Base-by-base conservation (phyloP, 2,888 invertebrate species). In the Tetragonula carbonaria region DNA sequence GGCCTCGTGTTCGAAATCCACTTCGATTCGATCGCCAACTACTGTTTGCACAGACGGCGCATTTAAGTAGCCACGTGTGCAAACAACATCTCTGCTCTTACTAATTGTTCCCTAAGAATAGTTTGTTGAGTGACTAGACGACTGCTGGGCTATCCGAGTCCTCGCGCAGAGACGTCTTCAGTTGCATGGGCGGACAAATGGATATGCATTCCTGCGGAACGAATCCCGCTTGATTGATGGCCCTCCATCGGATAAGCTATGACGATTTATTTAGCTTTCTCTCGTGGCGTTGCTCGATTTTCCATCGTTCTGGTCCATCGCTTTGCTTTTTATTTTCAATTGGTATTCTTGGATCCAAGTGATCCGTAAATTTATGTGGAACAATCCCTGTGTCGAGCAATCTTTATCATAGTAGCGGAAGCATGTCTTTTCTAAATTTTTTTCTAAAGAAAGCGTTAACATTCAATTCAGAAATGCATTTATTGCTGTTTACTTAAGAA, bases 1-100 rank as follows among this genome's bases (percentile, higher is more conserved):
- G 59, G 55, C 53, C 50, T 45, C 59, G 72, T 45, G 28, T 55
- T 70, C n/a, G 57, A n/a, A 53, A 70, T 63, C 75, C 28, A 78
- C 82, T 79, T 75, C 63, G 79, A 76, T 79, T 33, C 76, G 65
- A 70, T 79, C 65, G 45, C 28, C 38, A 38, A 33, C 21, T 21
- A 45, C 33, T 74, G 71, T 84, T 82, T 78, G 57, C 65, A 51
- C 78, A 76, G 45, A 59, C 75, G 51, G 18, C 18, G 13, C 63
- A 72, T 33, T 28, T 76, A 79, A 81, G 50, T 67, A 68, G 53
- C 68, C 83, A 81, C 83, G 81, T 83, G 84, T 38, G 65, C 23
- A 80, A 84, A 78, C 73, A 78, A 4, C 59, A 21, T 16, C 57
- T 68, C 50, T 80, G 76, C 80, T 83, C 75, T 79, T 28, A 76